Evolutionary conservation across 2,797 vertebrate species (phyloP), one percentile per base, ranked within the genome.

Genomic region (Hipposideros larvatus): DNA sequence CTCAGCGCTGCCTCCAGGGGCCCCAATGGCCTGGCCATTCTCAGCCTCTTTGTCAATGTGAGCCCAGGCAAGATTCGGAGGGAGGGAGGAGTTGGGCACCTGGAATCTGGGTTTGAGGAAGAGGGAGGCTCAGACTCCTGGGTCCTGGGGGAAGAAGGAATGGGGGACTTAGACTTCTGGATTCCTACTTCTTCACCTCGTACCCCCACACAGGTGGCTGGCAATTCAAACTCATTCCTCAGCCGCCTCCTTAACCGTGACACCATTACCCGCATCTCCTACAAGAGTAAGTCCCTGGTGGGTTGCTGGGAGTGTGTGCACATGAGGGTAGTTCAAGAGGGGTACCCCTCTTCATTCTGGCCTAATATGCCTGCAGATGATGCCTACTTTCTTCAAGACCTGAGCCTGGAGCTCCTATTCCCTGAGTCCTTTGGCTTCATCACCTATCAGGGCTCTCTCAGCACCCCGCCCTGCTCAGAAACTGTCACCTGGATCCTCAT

Each of bases 191-290:
- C 57, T 46, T 90, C 11, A 43, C 96, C 89, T 87, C 31, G 13
- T 21, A 26, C n/a, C n/a, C 94, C 71, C 31, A 63, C 92, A 68
- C 97, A 98, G 98, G 97, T 98, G 87, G 98, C 98, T 11, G 94
- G 97, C 51, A 98, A 90, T 51, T 98, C 98, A 84, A 98, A 98
- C 93, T 96, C 98, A 7, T 98, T 98, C 97, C 98, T 98, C 94
- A 98, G 97, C 93, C 98, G 98, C 46, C 98, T 98, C 89, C 97
- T 98, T 77, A 98, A 98, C 95, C 97, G 98, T 41, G 98, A 98
- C 53, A 98, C 98, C 66, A 98, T 98, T 96, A 98, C 98, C 87
- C 98, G 98, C n/a, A 98, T 98, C 96, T 98, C 98, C 94, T 98
- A 98, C 93, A 98, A 98, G 94, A 98, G 98, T 98, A 97, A 98